A percentile compares a stretch with the other conserved stretches of the same genome.
Conservation (phyloP, 2,888 invertebrate genomes). For the Pandemis corylana region DNA sequence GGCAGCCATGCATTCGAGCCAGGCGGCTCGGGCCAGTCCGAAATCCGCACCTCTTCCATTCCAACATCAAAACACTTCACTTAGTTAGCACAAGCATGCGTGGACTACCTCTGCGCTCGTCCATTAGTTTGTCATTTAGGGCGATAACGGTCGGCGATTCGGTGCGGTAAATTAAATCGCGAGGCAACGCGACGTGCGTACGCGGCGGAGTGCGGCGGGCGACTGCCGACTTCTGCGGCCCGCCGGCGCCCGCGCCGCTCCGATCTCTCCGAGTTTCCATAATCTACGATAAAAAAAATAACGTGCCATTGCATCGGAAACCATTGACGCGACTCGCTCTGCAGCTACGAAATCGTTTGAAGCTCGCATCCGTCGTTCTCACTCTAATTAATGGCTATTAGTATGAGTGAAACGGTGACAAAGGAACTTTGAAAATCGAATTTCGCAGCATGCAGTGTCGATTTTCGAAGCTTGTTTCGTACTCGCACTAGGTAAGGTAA, state of each 20-base stretch:
- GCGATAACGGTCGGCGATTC: conserved; percentile 77
- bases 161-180: conserved; percentile 47
- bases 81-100: conserved; percentile 77
- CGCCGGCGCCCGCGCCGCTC: conserved; percentile 66
- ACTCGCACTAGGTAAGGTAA: too few relatives aligned
- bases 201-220: conserved; percentile 74
- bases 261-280: conserved; percentile 68
- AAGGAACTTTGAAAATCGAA: too few relatives aligned
- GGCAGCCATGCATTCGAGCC: conserved; percentile 92
- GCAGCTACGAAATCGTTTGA: too few relatives aligned
- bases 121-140: conserved; percentile 82
- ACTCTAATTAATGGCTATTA: too few relatives aligned
- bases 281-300: conserved; percentile 66
- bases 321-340: neutral
- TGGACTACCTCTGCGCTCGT: conserved; percentile 80
- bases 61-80: conserved; percentile 80
- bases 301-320: conserved; percentile 41
- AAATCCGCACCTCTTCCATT: conserved; percentile 87
- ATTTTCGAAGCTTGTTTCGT: too few relatives aligned
- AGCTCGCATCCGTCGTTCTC: too few relatives aligned
- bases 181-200: conserved; percentile 59
- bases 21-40: conserved; percentile 88
- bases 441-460: too few relatives aligned
- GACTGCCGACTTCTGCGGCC: conserved; percentile 56
- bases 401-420: too few relatives aligned